Evolutionary conservation across 2,797 vertebrate genomes (phyloP).

Genomic region (Eupleurogrammus muticus): DNA sequence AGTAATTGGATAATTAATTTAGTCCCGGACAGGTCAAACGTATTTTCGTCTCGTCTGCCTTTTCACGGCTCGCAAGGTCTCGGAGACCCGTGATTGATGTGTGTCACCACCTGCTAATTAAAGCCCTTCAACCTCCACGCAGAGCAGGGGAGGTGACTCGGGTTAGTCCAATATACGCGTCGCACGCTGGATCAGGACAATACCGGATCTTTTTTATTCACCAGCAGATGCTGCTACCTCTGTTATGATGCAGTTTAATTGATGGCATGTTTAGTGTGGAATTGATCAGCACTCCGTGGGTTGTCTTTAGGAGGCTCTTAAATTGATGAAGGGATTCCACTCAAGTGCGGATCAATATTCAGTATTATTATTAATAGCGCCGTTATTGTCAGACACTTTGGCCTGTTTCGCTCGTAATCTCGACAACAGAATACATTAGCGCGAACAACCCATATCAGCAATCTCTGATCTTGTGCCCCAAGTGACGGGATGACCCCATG

Average conservation of each 20-base stretch:
- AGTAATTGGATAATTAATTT: slow-evolving; percentile 88
- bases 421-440: too few relatives aligned
- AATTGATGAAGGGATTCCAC: slow-evolving; percentile 9
- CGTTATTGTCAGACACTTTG: background rate
- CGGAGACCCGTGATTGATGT: slow-evolving; percentile 75
- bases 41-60: slow-evolving; percentile 74
- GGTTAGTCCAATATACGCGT: background rate
- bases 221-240: background rate
- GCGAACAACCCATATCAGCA: too few relatives aligned
- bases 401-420: background rate
- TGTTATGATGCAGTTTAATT: slow-evolving; percentile 1
- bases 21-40: slow-evolving; percentile 80
- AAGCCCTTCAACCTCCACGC: slow-evolving; percentile 19
- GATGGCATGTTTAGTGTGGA: background rate
- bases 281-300: background rate
- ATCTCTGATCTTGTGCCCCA: too few relatives aligned
- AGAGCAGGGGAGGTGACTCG: slow-evolving; percentile 15
- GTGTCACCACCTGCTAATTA: slow-evolving; percentile 71
- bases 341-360: background rate
- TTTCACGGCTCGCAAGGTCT: slow-evolving; percentile 62
- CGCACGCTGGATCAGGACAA: background rate
- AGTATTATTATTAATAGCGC: background rate
- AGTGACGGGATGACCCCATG: too few relatives aligned
- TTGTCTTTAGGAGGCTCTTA: slow-evolving; percentile 2
- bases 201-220: background rate